These are phyloP conservation scores for Buathra laborator DNA, from an alignment of 2,888 invertebrate species.

Conservation along the genomic window DNA sequence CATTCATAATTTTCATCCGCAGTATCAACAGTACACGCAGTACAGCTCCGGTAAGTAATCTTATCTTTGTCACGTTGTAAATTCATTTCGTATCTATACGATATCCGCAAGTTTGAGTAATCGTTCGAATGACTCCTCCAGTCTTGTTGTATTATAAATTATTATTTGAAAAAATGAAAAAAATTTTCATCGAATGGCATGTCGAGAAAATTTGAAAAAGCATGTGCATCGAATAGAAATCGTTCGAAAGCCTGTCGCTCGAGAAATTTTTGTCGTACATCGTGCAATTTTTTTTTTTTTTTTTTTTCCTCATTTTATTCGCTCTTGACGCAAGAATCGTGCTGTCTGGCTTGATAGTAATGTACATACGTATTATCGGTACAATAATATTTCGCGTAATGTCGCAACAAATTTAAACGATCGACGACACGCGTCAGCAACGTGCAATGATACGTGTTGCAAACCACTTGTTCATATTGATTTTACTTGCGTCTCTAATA, in stretches of 20 bases:
- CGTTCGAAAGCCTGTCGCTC: conserved; percentile 40
- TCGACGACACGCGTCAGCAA: conserved; percentile 23
- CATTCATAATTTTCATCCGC: conserved; percentile 99
- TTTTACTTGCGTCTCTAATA: conserved; percentile 58
- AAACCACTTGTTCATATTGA: conserved; percentile 64
- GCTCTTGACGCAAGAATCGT: conserved; percentile 22
- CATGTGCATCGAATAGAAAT: conserved; percentile 64
- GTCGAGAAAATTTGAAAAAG: conserved; percentile 56
- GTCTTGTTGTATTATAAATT: conserved; percentile 25
- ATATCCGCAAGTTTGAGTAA: conserved; percentile 34
- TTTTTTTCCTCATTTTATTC: conserved; percentile 11
- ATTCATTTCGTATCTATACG: conserved; percentile 13
- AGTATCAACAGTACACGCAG: conserved; percentile 99
- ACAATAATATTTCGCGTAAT: conserved; percentile 41
- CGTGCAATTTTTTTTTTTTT: conserved; percentile 34
- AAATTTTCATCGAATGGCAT: conserved; percentile 48
- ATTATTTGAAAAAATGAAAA: conserved; percentile 2
- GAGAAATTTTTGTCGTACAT: conserved; percentile 38
- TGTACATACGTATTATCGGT: conserved; percentile 51
- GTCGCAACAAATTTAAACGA: conserved; percentile 45
- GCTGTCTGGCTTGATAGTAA: conserved; percentile 71
- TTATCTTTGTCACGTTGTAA: conserved; percentile 43
- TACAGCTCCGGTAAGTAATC: conserved; percentile 94
- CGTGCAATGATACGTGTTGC: conserved; percentile 40
- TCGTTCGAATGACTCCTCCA: conserved; percentile 11